Conservation (phyloP, 2,797 vertebrate genomes). For the Lates japonicus region DNA sequence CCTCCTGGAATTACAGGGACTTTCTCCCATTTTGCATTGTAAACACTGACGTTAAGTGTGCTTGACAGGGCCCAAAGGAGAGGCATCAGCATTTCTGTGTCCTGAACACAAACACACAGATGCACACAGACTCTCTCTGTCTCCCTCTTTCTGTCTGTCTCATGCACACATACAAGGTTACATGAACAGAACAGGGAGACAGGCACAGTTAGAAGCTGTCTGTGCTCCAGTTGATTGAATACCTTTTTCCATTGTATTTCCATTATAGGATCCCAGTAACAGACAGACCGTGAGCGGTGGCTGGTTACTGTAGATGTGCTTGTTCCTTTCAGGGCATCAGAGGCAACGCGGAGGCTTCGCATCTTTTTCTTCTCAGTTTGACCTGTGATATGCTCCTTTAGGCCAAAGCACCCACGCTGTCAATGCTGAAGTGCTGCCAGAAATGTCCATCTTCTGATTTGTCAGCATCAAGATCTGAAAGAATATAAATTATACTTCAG, state of each 20-base stretch:
- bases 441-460: background rate
- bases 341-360: background rate
- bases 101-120: slow-evolving; percentile 38
- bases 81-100: slow-evolving; percentile 72
- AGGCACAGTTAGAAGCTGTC: background rate
- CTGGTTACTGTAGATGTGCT: slow-evolving; percentile 11
- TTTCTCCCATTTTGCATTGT: slow-evolving; percentile 56
- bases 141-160: slow-evolving; percentile 9
- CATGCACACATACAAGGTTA: slow-evolving; percentile 10
- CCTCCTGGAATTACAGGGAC: slow-evolving; percentile 49
- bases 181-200: background rate
- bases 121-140: background rate
- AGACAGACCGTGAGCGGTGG: slow-evolving; percentile 1
- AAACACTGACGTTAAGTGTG: slow-evolving; percentile 68
- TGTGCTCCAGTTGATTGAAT: slow-evolving; percentile 18
- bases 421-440: background rate
- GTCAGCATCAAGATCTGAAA: background rate
- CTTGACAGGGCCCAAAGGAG: slow-evolving; percentile 76
- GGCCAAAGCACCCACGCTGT: background rate
- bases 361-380: slow-evolving; percentile 15
- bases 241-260: slow-evolving; percentile 9
- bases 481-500: background rate
- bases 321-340: background rate
- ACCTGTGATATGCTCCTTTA: slow-evolving; percentile 3
- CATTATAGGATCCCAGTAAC: slow-evolving; percentile 6